Percentiles rank a stretch among this genome's conserved stretches.
Conservation (phyloP, 2,113 vertebrate species). For the Choloepus hoffmanni region DNA sequence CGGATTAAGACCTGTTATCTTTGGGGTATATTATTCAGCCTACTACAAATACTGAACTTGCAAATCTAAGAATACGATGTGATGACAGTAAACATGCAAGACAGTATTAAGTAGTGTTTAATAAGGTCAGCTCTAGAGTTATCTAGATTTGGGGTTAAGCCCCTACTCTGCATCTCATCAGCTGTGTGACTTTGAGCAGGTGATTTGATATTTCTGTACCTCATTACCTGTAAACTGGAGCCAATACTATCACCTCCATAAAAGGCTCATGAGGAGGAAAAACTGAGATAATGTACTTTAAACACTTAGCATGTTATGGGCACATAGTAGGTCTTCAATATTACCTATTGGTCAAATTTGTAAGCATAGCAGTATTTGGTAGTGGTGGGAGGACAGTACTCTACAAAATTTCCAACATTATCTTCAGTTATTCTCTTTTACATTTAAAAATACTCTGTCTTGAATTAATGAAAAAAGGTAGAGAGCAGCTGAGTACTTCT, state of each 20-base stretch:
- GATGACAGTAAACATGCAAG: neutral
- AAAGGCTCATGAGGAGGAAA: neutral
- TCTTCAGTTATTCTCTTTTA: neutral
- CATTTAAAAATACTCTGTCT: constrained; percentile 36
- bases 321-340: neutral
- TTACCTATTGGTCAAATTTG: neutral
- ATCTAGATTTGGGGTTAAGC: neutral
- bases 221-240: neutral
- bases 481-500: neutral
- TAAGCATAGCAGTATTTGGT: neutral
- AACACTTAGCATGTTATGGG: neutral
- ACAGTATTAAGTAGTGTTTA: neutral
- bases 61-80: neutral
- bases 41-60: neutral
- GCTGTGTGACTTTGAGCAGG: neutral
- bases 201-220: neutral
- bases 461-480: neutral
- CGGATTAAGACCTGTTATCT: neutral
- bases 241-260: neutral
- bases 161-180: neutral
- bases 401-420: neutral
- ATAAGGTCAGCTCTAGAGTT: neutral
- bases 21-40: neutral
- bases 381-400: neutral
- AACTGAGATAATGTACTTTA: neutral